These are phyloP conservation scores for Drosophila tanythrix DNA, from an alignment of 2,888 invertebrate species.

Conservation along the genomic window DNA sequence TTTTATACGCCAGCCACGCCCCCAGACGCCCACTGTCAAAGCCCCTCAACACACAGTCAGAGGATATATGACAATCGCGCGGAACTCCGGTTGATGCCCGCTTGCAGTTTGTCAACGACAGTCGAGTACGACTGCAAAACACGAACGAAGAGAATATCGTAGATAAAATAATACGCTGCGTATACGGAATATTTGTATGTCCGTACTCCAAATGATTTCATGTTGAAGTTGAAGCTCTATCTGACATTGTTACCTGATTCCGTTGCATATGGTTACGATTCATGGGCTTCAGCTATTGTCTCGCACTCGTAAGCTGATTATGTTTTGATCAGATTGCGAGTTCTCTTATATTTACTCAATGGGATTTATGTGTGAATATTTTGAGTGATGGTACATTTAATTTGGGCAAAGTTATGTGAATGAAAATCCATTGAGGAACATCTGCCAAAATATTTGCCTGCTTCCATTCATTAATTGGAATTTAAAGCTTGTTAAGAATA, in stretches of 20 bases:
- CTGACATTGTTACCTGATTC: constrained; percentile 13
- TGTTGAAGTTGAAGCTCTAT: background rate
- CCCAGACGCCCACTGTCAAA: background rate
- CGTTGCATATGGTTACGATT: constrained; percentile 11
- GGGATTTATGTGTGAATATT: constrained; percentile 37
- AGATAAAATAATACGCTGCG: constrained; percentile 41
- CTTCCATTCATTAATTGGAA: constrained; percentile 1
- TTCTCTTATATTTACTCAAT: constrained; percentile 28
- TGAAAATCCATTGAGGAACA: constrained; percentile 3
- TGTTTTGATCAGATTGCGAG: constrained; percentile 19
- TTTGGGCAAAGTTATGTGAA: background rate
- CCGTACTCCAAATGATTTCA: background rate
- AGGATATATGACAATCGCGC: constrained; percentile 50
- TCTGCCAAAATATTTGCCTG: constrained; percentile 6
- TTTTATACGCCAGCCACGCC: constrained; percentile 18
- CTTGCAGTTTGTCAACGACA: constrained; percentile 73
- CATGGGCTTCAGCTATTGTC: constrained; percentile 9
- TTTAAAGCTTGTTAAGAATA: background rate
- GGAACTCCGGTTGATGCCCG: constrained; percentile 22
- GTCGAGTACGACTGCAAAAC: constrained; percentile 10
- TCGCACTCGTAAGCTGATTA: constrained; percentile 71
- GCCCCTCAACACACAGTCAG: constrained; percentile 16
- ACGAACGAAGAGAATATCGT: constrained; percentile 5
- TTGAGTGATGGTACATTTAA: background rate
- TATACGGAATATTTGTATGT: constrained; percentile 50